Conservation (phyloP, 2,113 vertebrate genomes). For the Calyptomena viridis region DNA sequence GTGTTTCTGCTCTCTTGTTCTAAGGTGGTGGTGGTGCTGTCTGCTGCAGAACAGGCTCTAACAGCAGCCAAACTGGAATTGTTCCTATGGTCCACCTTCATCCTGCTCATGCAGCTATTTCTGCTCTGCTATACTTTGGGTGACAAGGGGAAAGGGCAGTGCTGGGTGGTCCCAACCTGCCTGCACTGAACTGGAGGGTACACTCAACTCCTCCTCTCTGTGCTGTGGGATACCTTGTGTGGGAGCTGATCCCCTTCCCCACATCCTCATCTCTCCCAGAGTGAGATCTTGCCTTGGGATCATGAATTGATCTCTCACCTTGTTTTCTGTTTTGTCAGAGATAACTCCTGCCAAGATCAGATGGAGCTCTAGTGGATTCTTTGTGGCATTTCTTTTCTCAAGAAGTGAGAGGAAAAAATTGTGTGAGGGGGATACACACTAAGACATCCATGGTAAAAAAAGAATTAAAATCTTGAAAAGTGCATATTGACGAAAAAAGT, state of each 20-base stretch:
- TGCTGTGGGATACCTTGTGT: not conserved
- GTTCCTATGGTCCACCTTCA: not conserved
- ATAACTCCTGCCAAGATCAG: not conserved
- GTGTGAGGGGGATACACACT: not conserved
- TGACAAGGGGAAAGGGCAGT: not conserved
- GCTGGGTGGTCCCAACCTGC: not conserved
- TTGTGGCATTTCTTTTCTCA: not conserved
- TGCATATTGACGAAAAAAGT: not conserved
- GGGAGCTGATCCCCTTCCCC: not conserved
- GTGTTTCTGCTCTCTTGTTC: not conserved
- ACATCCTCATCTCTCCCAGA: not conserved
- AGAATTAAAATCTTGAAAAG: not conserved
- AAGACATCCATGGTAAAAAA: not conserved
- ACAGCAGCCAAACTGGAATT: accelerated
- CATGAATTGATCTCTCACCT: accelerated
- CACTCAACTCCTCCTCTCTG: not conserved
- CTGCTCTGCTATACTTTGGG: not conserved
- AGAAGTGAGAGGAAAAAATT: not conserved
- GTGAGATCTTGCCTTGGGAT: not conserved
- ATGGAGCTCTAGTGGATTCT: not conserved
- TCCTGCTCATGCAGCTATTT: accelerated
- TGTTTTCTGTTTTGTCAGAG: not conserved
- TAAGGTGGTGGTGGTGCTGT: not conserved
- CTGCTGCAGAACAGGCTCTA: not conserved
- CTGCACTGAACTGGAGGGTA: not conserved